A percentile compares a stretch with the other conserved stretches of the same genome.
Conservation (phyloP, 2,888 invertebrate genomes). For the Cephonodes hylas region DNA sequence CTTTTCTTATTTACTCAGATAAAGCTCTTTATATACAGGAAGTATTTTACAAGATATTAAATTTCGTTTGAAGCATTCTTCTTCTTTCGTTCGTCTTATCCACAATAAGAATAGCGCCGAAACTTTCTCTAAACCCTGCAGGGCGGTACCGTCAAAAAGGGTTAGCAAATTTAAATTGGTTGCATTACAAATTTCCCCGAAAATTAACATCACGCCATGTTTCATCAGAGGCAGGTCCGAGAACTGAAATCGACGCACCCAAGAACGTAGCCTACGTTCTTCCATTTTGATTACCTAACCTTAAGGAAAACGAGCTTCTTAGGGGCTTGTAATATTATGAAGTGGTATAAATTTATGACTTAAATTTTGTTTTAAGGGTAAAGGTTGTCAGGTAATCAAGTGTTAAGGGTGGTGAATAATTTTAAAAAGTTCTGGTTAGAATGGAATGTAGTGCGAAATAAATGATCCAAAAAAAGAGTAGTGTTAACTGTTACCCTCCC, state of each 20-base stretch:
- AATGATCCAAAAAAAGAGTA: too few species aligned
- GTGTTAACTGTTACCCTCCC: too few species aligned
- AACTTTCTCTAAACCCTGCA: not conserved
- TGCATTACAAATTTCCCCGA: not conserved
- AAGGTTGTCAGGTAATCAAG: too few species aligned
- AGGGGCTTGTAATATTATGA: not conserved
- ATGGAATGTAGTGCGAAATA: too few species aligned
- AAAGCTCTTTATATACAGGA: too few species aligned
- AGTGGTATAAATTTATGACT: not conserved
- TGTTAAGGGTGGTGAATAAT: not conserved
- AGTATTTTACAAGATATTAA: too few species aligned
- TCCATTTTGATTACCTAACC: not conserved
- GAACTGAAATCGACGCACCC: not conserved
- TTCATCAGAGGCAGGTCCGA: not conserved
- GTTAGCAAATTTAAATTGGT: not conserved
- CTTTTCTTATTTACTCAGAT: too few species aligned
- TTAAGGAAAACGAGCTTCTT: not conserved
- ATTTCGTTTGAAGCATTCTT: too few species aligned
- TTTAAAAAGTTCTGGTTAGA: too few species aligned
- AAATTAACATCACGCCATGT: not conserved
- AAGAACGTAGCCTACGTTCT: not conserved
- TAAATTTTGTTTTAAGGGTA: too few species aligned
- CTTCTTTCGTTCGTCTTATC: not conserved
- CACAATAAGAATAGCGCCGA: not conserved
- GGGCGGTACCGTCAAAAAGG: conserved; percentile 1